Evolutionary conservation across 1,140 invertebrate genomes (phyloP), one percentile per base, ranked within the genome.

Genomic region (Agrilus planipennis): DNA sequence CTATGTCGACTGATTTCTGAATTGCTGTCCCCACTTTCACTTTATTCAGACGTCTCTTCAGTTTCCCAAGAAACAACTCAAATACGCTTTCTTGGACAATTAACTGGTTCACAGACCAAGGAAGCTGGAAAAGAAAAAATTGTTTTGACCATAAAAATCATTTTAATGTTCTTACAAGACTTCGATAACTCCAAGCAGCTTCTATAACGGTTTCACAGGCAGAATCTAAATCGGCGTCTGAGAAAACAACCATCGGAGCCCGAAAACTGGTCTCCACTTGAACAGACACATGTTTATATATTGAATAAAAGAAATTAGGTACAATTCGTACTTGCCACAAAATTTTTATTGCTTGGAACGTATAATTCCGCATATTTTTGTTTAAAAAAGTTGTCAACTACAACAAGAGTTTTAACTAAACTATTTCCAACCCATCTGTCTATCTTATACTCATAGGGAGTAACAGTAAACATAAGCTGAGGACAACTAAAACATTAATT

Each of bases 201-300:
- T 71, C 63, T 10, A 75, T 59, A 3, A 73, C 56, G 19, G 61
- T 61, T 44, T 76, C 69, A 32, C 70, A 67, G 11, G 73, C 69
- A 39, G 72, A 73, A 61, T 76, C 71, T 21, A 76, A 42, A 60
- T 77, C 75, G 15, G 71, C 67, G 34, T 60, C 59, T 37, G 76
- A 72, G 60, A 71, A 75, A 36, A 78, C 62, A 34, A 75, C 56
- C 34, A 73, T 64, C 3, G 67, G 60, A 21, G 63, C 64, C 46
- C 70, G 69, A 23, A 66, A 37, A 21, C 39, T 39, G 18, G 43
- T 25, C 23, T 51, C 46, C 49, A 36, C 44, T 45, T 38, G 14
- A 25, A 31, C 38, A 16, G 2, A 12, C 11, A 11, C 16, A 25
- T 25, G n/a, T 7, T 25, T 25, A 25, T 25, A 7, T 7, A 7